Evolutionary conservation across 2,888 invertebrate genomes (phyloP).

Genomic region (Folsomia manolachei): DNA sequence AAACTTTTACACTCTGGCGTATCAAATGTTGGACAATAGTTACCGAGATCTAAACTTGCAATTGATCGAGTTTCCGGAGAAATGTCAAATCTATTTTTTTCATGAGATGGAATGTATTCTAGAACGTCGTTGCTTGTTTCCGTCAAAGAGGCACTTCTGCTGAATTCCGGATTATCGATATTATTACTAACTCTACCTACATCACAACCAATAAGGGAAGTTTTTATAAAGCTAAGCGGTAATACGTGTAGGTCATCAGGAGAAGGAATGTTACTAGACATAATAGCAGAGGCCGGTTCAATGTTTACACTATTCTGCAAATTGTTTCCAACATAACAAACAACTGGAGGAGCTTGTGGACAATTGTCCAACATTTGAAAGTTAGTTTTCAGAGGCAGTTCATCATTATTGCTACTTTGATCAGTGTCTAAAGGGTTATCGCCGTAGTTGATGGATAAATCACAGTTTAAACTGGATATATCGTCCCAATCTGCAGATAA

Average conservation of each 20-base stretch:
- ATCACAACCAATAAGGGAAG: conserved; percentile 11
- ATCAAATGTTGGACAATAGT: conserved; percentile 25
- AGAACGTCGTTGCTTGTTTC: conserved; percentile 4
- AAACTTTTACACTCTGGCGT: not conserved
- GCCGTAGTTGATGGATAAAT: not conserved
- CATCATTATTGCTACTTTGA: not conserved
- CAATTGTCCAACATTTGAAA: not conserved
- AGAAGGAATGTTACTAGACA: not conserved
- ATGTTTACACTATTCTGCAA: not conserved
- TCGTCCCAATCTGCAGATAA: not conserved
- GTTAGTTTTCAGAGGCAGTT: not conserved
- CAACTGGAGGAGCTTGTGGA: not conserved
- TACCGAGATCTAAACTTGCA: conserved; percentile 48
- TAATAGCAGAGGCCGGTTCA: not conserved
- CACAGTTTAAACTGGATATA: not conserved
- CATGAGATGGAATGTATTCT: not conserved
- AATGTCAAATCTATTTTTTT: conserved; percentile 23
- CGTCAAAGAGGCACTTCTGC: conserved; percentile 10
- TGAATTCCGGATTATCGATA: not conserved
- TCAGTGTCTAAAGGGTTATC: not conserved
- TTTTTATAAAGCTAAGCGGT: conserved; percentile 7
- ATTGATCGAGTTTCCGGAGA: conserved; percentile 50
- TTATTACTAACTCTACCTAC: not conserved
- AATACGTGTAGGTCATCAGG: not conserved
- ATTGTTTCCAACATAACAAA: not conserved